These are phyloP conservation scores for Tetragnatha montana DNA, from an alignment of 2,888 invertebrate species.

Conservation along the genomic window DNA sequence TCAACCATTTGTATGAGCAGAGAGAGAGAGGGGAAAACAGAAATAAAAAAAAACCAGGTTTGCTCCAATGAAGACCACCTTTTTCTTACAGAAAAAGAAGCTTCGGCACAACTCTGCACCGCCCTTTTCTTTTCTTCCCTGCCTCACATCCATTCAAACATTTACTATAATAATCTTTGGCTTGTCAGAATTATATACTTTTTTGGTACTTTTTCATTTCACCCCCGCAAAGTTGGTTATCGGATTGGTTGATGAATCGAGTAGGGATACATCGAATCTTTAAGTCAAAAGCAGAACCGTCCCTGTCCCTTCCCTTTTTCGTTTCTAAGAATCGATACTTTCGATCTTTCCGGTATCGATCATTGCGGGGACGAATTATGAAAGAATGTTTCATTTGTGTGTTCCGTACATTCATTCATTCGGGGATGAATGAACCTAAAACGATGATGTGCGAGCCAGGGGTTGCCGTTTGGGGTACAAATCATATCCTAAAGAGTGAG, in stretches of 20 bases:
- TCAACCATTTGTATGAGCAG: neutral
- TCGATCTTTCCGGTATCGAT: too few species aligned
- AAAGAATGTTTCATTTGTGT: neutral
- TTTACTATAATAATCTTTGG: neutral
- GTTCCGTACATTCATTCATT: neutral
- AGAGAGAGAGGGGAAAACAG: too few species aligned
- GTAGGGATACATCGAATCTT: too few species aligned
- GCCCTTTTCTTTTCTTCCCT: neutral
- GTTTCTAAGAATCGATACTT: too few species aligned
- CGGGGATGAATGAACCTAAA: neutral
- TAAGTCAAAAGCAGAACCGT: too few species aligned
- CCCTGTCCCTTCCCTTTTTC: too few species aligned
- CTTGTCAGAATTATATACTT: neutral
- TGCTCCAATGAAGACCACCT: neutral
- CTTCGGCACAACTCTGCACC: neutral
- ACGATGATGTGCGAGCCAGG: neutral
- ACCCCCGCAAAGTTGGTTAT: too few species aligned
- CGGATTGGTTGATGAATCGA: too few species aligned
- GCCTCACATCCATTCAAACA: slow-evolving; percentile 1
- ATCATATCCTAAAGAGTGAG: neutral
- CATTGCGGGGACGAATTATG: neutral
- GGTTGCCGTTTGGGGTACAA: neutral
- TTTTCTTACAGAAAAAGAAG: neutral
- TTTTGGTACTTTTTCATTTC: too few species aligned
- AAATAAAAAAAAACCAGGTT: neutral